phyloP scores from a whole-genome alignment of 1,140 invertebrate genomes.

The Bombus pascuorum region DNA sequence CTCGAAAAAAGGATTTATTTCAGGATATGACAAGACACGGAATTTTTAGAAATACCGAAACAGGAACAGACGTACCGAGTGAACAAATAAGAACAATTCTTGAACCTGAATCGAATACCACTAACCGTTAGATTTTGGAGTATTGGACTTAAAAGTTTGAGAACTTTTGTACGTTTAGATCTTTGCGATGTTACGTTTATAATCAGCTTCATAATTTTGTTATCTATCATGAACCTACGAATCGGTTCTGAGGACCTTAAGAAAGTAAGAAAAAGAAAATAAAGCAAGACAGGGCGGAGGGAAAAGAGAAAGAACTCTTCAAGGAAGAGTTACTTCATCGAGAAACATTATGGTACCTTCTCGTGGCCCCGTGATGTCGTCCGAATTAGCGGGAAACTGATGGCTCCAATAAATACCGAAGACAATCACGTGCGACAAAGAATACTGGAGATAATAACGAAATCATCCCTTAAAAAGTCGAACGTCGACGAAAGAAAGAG shows the following conservation, averaged over 20 bases:
- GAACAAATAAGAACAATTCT: too few species aligned
- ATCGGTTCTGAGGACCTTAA: neutral
- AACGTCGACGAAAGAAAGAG: neutral
- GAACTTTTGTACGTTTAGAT: too few species aligned
- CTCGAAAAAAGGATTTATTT: too few species aligned
- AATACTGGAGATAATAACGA: conserved; percentile 21
- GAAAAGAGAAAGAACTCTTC: neutral
- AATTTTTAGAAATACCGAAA: too few species aligned
- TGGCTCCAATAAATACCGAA: conserved; percentile 49
- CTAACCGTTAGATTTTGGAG: too few species aligned
- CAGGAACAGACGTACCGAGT: too few species aligned
- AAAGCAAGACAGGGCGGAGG: neutral
- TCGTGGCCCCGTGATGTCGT: conserved; percentile 17
- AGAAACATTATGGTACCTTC: conserved; percentile 22
- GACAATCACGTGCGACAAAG: conserved; percentile 16
- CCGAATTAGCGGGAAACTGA: conserved; percentile 49
- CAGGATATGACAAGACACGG: too few species aligned
- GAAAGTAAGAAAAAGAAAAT: neutral
- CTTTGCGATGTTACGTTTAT: too few species aligned
- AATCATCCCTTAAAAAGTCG: conserved; percentile 27
- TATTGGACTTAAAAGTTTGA: too few species aligned
- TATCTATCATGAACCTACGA: too few species aligned
- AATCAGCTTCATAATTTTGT: too few species aligned
- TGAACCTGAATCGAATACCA: too few species aligned
- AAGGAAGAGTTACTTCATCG: conserved; percentile 46